Percentiles rank a stretch among this genome's conserved stretches.
phyloP scores from a whole-genome alignment of 2,113 vertebrate genomes.

The Atherinomorus stipes region DNA sequence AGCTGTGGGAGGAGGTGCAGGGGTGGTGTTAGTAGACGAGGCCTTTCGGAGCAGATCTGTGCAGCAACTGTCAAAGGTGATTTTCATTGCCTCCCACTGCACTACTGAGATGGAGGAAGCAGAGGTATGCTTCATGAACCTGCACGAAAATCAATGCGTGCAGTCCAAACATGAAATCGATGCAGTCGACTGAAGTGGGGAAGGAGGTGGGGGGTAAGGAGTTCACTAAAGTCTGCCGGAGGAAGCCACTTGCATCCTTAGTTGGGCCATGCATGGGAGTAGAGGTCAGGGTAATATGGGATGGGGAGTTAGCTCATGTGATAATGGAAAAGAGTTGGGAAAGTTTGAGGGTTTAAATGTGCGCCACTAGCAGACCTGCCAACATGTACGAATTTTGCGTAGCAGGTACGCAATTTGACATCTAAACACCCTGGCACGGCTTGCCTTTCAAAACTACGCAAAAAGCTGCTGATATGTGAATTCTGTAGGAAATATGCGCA shows the following conservation, averaged over 20 bases:
- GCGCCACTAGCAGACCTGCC: background rate
- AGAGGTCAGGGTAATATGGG: slow-evolving; percentile 53
- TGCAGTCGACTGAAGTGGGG: slow-evolving; percentile 50
- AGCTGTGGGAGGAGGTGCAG: background rate
- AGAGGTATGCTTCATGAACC: slow-evolving; percentile 75
- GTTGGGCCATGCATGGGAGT: slow-evolving; percentile 43
- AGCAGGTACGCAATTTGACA: too few relatives aligned
- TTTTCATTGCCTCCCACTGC: slow-evolving; percentile 69
- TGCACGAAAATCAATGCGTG: slow-evolving; percentile 81
- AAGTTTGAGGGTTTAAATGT: slow-evolving; percentile 9
- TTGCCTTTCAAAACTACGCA: too few relatives aligned
- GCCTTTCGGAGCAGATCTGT: slow-evolving; percentile 48
- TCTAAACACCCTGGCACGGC: too few relatives aligned
- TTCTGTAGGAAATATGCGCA: too few relatives aligned
- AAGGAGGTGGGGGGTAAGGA: slow-evolving; percentile 45
- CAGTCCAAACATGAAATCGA: slow-evolving; percentile 81
- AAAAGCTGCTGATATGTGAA: too few relatives aligned
- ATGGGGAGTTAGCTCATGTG: slow-evolving; percentile 51
- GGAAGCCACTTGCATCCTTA: slow-evolving; percentile 51
- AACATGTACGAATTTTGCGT: too few relatives aligned
- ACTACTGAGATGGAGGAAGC: slow-evolving; percentile 67
- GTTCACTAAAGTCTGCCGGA: slow-evolving; percentile 54
- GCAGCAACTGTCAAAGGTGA: slow-evolving; percentile 72
- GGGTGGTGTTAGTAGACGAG: slow-evolving; percentile 3
- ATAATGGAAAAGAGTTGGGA: slow-evolving; percentile 36